phyloP scores from a whole-genome alignment of 2,888 invertebrate genomes.

The Hemithea aestivaria region DNA sequence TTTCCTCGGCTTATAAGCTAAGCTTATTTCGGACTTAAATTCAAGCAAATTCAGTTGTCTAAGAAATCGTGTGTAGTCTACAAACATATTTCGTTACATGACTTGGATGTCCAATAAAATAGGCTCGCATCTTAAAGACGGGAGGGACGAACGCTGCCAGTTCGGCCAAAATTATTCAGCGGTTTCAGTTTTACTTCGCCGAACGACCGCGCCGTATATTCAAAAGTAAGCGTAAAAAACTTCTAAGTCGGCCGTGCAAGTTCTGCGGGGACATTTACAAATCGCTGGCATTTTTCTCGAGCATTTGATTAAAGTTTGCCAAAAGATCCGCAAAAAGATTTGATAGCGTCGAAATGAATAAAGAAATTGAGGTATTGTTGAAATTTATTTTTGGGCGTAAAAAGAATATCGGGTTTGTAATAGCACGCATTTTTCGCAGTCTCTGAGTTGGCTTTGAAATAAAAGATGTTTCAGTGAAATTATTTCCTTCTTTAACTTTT shows the following conservation, averaged over 20 bases:
- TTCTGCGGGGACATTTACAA: constrained; percentile 44
- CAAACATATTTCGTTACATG: constrained; percentile 18
- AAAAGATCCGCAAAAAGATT: constrained; percentile 33
- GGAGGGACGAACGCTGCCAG: constrained; percentile 25
- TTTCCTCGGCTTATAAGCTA: no score
- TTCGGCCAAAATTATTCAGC: constrained; percentile 28
- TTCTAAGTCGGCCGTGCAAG: constrained; percentile 31
- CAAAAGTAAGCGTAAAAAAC: constrained; percentile 30
- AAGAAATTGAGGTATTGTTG: constrained; percentile 6
- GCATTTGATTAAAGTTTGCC: constrained; percentile 52
- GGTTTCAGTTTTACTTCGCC: constrained; percentile 17
- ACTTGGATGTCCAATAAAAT: constrained; percentile 15
- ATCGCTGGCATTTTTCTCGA: constrained; percentile 39
- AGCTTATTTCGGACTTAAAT: no score
- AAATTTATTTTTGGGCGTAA: constrained; percentile 1
- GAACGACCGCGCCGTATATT: constrained; percentile 5
- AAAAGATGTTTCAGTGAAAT: no score
- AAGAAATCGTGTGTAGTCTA: neutral
- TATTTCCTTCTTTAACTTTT: no score
- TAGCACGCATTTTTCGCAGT: no score
- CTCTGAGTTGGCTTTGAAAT: no score
- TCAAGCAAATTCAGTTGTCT: no score
- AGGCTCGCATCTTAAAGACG: constrained; percentile 30
- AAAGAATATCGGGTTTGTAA: no score
- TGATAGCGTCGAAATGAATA: constrained; percentile 15